Evolutionary conservation across 2,113 vertebrate genomes (phyloP), one percentile per base, ranked within the genome.

Genomic region (Ochotona princeps): DNA sequence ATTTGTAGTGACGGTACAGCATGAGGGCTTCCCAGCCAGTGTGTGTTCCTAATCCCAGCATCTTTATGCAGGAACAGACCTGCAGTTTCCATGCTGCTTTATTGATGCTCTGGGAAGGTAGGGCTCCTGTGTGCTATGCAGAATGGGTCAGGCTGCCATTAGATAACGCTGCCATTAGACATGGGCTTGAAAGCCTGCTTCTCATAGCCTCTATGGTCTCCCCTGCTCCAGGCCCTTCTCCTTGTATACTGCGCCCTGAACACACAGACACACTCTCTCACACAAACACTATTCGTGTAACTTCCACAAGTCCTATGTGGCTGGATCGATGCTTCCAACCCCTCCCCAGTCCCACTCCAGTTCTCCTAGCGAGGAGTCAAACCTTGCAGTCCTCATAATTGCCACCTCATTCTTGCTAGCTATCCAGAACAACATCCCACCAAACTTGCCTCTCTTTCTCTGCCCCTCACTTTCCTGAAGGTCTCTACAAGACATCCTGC

Each of bases 11-110:
- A 60, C 8, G n/a, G 76, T 18, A 25, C 84, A 57, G 28, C 60
- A 63, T 38, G 88, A 49, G 49, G 10, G 51, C 47, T 78, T 90
- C 66, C 86, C 44, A 0, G 23, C 23, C 23, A n/a, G 17, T 73
- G 76, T 60, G 6, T 28, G 61, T 44, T 69, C 44, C 49, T 60
- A 67, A 87, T 32, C 54, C 63, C 26, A 15, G 2, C 9, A 26
- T 82, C 83, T 49, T 83, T 80, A 67, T 93, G 83, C 61, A 83
- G 85, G 25, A 21, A 44, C 51, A 95, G 91, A 78, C 63, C 35
- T 35, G 11, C 23, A 51, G 17, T 89, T 81, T 86, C 91, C 92
- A 95, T 13, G 51, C n/a, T 87, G 95, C 49, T 57, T 94, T 89
- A 87, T 32, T 66, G 72, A 91, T 93, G 76, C 14, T 69, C 47